Base-by-base conservation (phyloP, 1,140 invertebrate genomes). In the Limonius californicus region DNA sequence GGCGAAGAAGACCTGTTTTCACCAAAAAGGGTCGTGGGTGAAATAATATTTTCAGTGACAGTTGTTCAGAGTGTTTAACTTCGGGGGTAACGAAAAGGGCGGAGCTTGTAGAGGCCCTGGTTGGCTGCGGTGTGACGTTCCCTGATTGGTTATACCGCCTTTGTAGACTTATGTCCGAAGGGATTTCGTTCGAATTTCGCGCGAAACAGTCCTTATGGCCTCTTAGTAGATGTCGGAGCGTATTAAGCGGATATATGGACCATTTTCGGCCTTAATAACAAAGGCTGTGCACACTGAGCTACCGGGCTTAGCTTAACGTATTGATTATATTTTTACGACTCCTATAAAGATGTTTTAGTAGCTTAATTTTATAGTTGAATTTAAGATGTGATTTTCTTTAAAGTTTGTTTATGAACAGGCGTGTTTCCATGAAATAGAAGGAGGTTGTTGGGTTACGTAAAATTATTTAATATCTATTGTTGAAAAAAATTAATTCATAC, bases 161-260 rank as follows among this genome's bases (percentile, higher is more conserved):
- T n/a, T 39, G 19, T 7, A 12, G 23, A 57, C 63, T 61, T 71
- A 65, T 57, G 19, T 14, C 11, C 11, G 7, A 14, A 12, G 4
- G 4, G 0, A 42, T 21, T 72, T 67, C 56, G 62, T 70, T 12
- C 53, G 19, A 70, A 11, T 63, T 66, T 75, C 57, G 65, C 20
- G 8, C 54, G 66, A 47, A 23, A 35, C 30, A 62, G 58, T 73
- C 66, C 68, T 76, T 75, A 76, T 74, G 62, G 63, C 62, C 70
- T 62, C 64, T 74, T 65, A 75, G 69, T 75, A 73, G 60, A 70
- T 75, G 73, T 75, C 73, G 63, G 65, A 63, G 63, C 63, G 61
- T 65, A 74, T 75, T 75, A 75, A 65, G 60, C 63, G 63, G 64
- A 69, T 69, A 63, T 70, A 72, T 64, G 61, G 68, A 23, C 68